Base-by-base conservation (phyloP, 2,888 invertebrate genomes). In the Lithosia quadra region DNA sequence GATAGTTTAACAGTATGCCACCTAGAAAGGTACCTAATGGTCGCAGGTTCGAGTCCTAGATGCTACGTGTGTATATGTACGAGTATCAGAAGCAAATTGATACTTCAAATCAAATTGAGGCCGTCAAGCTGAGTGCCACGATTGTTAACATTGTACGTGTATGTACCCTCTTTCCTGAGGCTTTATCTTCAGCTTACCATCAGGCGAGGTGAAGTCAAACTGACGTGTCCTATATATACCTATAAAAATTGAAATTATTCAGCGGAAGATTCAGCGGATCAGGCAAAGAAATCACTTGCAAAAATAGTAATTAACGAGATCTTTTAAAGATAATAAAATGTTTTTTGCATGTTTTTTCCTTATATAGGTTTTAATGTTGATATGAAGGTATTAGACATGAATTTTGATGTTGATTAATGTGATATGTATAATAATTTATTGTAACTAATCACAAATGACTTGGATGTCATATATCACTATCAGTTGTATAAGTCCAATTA, bases 321-420 rank as follows among this genome's bases (percentile, higher is more conserved):
- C 43, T 43, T 18, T 18, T 43, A 43, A 15, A 18, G 43, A 43
- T 43, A 43, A 43, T 43, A 7, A 5, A 18, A 18, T 43, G 5
- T 43, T 43, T 28, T 43, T 43, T 43, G 18, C 18, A 43, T 43
- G 43, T 43, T 43, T 43, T 36, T 43, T 43, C 43, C 43, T 43
- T 18, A 18, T 43, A 18, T 18, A 5, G 39, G 5, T 15, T 43
- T 43, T 18, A 43, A 43, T 43, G 18, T 18, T 18, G 43, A 43
- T 43, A 43, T 43, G 43, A 43, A 43, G 43, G 43, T 18, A 49
- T 49, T 49, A 49, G 49, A 49, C 49, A 49, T n/a, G 9, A n/a
- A 49, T n/a, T 49, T 49, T 49, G 43, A 43, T 43, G 43, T 43
- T 43, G 49, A 49, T 49, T 49, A 49, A 49, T 49, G 61, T 61